These are phyloP conservation scores for Takifugu ocellatus DNA, from an alignment of 2,797 vertebrate species.

Conservation along the genomic window DNA sequence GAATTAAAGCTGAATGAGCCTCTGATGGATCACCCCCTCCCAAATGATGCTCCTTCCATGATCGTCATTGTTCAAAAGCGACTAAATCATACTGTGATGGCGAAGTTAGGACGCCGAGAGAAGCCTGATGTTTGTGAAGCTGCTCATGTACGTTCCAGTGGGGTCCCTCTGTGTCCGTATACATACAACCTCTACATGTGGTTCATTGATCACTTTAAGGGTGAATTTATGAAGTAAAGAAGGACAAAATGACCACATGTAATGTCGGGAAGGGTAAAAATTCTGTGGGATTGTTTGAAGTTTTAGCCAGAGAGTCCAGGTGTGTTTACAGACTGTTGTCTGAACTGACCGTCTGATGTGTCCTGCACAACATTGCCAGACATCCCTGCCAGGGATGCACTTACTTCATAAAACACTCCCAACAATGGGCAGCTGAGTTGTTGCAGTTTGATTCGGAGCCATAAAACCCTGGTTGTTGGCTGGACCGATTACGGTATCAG, in stretches of 20 bases:
- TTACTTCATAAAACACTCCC: conserved; percentile 59
- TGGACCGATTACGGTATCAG: conserved; percentile 21
- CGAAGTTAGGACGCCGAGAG: conserved; percentile 54
- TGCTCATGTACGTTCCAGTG: no score
- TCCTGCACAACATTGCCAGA: conserved; percentile 29
- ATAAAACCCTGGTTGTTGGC: conserved; percentile 47
- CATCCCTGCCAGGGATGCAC: conserved; percentile 51
- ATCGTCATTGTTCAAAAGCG: conserved; percentile 82
- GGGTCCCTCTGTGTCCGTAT: background rate
- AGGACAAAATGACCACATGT: conserved; percentile 48
- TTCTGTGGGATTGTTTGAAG: conserved; percentile 63
- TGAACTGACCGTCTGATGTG: conserved; percentile 68
- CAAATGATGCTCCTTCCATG: conserved; percentile 75
- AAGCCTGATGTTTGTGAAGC: background rate
- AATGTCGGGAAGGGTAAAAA: conserved; percentile 50
- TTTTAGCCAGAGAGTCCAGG: conserved; percentile 68
- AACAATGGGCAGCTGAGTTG: conserved; percentile 45
- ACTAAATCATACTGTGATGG: conserved; percentile 82
- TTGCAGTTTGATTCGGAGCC: conserved; percentile 37
- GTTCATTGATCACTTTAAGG: background rate
- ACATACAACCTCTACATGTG: no score
- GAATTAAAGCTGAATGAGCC: conserved; percentile 85
- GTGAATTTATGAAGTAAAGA: background rate
- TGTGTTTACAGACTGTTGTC: conserved; percentile 65
- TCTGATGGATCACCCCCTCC: conserved; percentile 78